Percentiles rank a stretch among this genome's conserved stretches.
These are phyloP conservation scores for Rhynchonycteris naso DNA, from an alignment of 2,797 vertebrate genomes.

Conservation along the genomic window DNA sequence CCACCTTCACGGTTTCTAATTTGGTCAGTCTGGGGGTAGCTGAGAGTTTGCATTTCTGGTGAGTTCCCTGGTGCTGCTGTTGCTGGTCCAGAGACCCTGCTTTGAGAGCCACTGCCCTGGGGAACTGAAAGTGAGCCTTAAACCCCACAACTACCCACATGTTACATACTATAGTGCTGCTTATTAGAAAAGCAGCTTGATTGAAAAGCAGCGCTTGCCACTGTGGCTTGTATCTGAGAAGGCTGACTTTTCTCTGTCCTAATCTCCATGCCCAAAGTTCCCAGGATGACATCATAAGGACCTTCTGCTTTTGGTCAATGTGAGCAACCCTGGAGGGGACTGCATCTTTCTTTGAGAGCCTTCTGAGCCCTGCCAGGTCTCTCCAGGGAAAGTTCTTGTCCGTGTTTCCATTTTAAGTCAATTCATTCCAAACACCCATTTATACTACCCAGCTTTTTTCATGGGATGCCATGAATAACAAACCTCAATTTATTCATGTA, in stretches of 20 bases:
- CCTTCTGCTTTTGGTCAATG: not conserved
- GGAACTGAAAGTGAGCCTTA: not conserved
- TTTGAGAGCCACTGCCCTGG: not conserved
- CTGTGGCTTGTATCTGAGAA: not conserved
- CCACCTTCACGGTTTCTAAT: not conserved
- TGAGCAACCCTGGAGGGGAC: not conserved
- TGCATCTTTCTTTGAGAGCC: not conserved
- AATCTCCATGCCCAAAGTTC: not conserved
- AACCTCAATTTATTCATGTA: not conserved
- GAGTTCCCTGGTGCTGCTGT: not conserved
- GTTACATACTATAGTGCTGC: fast-evolving
- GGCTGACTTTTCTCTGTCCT: too few relatives aligned
- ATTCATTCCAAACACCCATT: not conserved
- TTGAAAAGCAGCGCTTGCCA: not conserved
- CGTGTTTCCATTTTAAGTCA: not conserved
- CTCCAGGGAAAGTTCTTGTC: not conserved
- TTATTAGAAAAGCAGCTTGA: not conserved
- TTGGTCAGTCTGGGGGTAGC: not conserved
- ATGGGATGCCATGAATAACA: not conserved
- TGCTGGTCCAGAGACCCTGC: not conserved
- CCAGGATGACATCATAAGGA: not conserved
- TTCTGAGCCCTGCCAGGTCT: not conserved
- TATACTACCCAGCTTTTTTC: not conserved
- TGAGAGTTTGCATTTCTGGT: not conserved
- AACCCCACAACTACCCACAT: fast-evolving